A percentile compares a stretch with the other conserved stretches of the same genome.
phyloP scores from a whole-genome alignment of 2,888 invertebrate genomes.

The Thalpophila matura region DNA sequence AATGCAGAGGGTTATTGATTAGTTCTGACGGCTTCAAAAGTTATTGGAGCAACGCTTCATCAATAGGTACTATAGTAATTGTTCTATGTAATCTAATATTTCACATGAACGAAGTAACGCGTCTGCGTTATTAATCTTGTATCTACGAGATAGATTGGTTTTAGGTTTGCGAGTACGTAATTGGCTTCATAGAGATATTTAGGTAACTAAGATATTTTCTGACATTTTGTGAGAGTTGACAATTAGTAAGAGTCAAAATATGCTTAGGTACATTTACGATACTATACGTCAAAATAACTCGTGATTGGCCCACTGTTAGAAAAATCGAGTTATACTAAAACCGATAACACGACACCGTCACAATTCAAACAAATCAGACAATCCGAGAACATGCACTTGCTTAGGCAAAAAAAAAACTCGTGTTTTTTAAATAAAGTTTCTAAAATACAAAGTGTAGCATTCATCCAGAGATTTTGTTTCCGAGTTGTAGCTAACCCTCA shows the following conservation, averaged over 20 bases:
- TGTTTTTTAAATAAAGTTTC: too few species aligned
- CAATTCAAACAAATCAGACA: background rate
- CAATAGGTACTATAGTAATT: constrained; percentile 63
- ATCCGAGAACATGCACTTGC: background rate
- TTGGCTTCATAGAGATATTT: constrained; percentile 9
- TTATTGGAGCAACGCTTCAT: constrained; percentile 54
- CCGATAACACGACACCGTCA: too few species aligned
- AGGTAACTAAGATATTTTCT: background rate
- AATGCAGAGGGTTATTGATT: constrained; percentile 50
- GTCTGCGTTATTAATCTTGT: constrained; percentile 49
- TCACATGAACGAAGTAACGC: constrained; percentile 39
- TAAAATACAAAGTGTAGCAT: constrained; percentile 9
- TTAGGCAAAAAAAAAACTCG: background rate
- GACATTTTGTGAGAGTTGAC: background rate
- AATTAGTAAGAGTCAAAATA: too few species aligned
- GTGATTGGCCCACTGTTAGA: too few species aligned
- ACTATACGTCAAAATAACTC: too few species aligned
- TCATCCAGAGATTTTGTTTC: background rate
- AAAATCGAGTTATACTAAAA: too few species aligned
- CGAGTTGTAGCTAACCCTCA: constrained; percentile 8
- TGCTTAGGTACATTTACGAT: too few species aligned
- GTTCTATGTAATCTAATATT: constrained; percentile 60
- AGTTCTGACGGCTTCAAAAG: constrained; percentile 53
- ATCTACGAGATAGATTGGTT: constrained; percentile 42
- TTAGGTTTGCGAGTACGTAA: constrained; percentile 20